phyloP scores from a whole-genome alignment of 2,888 invertebrate genomes.

The Saturnia pavonia region DNA sequence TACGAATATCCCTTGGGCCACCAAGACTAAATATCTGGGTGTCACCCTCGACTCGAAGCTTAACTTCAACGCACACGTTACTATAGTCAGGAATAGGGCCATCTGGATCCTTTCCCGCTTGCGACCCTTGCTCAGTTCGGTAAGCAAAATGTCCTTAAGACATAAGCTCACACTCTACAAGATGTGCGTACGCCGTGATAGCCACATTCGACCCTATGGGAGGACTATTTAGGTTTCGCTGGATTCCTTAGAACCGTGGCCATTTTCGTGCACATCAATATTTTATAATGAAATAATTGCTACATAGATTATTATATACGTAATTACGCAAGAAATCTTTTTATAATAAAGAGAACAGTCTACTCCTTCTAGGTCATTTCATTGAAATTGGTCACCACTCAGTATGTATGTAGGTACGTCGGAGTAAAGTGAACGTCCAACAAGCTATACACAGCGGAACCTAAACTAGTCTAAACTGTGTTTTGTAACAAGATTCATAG shows the following conservation, averaged over 20 bases:
- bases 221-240: background rate
- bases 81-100: too few species aligned
- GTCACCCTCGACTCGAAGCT: too few species aligned
- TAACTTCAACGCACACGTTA: too few species aligned
- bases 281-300: background rate
- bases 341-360: background rate
- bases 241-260: background rate
- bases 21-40: too few species aligned
- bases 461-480: conserved; percentile 8
- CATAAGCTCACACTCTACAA: too few species aligned
- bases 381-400: background rate
- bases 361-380: background rate
- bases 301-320: background rate
- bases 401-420: conserved; percentile 1
- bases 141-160: too few species aligned
- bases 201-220: too few species aligned
- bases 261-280: background rate
- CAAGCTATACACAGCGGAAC: background rate
- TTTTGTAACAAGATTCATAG: conserved; percentile 9
- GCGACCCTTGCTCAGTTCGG: too few species aligned
- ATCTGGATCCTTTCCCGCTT: too few species aligned
- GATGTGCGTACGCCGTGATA: too few species aligned
- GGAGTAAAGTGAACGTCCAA: conserved; percentile 6
- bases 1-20: too few species aligned
- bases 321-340: background rate